Percentiles rank a stretch among this genome's conserved stretches.
Conservation (phyloP, 2,113 vertebrate genomes). For the Mesocricetus auratus region DNA sequence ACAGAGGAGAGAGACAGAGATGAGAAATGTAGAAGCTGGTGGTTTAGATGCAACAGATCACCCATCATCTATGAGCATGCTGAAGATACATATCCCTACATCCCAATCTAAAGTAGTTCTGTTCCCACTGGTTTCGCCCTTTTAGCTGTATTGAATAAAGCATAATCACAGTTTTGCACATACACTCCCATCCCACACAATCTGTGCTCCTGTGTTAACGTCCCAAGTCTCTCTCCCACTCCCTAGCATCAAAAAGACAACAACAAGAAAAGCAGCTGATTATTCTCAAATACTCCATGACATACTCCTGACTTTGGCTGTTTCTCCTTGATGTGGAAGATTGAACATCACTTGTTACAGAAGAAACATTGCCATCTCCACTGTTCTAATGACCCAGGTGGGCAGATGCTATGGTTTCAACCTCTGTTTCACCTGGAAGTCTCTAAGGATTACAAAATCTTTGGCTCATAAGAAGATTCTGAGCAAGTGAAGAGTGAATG, state of each 20-base stretch:
- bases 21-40: not conserved
- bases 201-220: not conserved
- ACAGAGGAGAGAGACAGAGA: not conserved
- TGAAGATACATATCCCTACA: not conserved
- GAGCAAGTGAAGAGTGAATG: not conserved
- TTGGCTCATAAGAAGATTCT: not conserved
- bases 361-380: not conserved
- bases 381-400: not conserved
- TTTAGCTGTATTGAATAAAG: not conserved
- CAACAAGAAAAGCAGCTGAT: not conserved
- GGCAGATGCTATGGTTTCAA: not conserved
- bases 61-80: not conserved
- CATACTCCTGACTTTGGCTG: not conserved
- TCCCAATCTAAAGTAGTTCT: not conserved
- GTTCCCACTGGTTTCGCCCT: not conserved
- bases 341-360: not conserved
- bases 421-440: not conserved
- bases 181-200: not conserved
- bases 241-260: not conserved
- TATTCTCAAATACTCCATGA: not conserved
- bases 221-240: not conserved
- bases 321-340: not conserved
- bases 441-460: not conserved
- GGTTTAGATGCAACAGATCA: not conserved
- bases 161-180: not conserved